A percentile compares a stretch with the other conserved stretches of the same genome.
phyloP scores from a whole-genome alignment of 1,140 invertebrate genomes.

The Mya arenaria region DNA sequence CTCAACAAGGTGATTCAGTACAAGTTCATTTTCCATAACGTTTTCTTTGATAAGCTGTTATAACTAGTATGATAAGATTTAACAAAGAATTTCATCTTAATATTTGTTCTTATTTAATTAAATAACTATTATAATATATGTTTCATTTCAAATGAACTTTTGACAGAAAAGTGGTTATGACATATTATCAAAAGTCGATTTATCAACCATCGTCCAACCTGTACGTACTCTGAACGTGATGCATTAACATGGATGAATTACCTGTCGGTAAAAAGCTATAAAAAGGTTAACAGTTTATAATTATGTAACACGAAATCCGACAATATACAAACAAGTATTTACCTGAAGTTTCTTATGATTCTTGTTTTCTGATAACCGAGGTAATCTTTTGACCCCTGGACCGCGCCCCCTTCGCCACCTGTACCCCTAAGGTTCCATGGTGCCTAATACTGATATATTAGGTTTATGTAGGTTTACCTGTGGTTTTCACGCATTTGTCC shows the following conservation, averaged over 20 bases:
- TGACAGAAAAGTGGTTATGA: too few species aligned
- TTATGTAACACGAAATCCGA: background rate
- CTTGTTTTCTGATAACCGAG: slow-evolving; percentile 76
- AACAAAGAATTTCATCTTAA: too few species aligned
- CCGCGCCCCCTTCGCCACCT: slow-evolving; percentile 76
- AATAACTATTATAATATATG: too few species aligned
- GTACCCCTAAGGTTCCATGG: slow-evolving; percentile 78
- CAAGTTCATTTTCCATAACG: too few species aligned
- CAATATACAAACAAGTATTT: slow-evolving; percentile 6
- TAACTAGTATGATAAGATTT: too few species aligned
- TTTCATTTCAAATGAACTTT: too few species aligned
- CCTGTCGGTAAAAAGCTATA: background rate
- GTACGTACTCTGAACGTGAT: background rate
- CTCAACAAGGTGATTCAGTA: too few species aligned
- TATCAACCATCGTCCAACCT: background rate
- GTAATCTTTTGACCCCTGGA: slow-evolving; percentile 72
- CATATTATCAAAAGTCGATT: background rate
- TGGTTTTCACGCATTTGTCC: background rate
- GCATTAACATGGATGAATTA: background rate
- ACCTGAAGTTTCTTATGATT: slow-evolving; percentile 76
- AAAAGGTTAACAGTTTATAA: background rate
- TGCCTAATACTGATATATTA: slow-evolving; percentile 78
- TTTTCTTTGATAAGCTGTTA: too few species aligned
- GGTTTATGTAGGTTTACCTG: slow-evolving; percentile 50
- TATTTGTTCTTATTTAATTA: too few species aligned